Base-by-base conservation (phyloP, 30 jellyfish, hydroid and myxozoan species). In the Nemopilema nomurai region DNA sequence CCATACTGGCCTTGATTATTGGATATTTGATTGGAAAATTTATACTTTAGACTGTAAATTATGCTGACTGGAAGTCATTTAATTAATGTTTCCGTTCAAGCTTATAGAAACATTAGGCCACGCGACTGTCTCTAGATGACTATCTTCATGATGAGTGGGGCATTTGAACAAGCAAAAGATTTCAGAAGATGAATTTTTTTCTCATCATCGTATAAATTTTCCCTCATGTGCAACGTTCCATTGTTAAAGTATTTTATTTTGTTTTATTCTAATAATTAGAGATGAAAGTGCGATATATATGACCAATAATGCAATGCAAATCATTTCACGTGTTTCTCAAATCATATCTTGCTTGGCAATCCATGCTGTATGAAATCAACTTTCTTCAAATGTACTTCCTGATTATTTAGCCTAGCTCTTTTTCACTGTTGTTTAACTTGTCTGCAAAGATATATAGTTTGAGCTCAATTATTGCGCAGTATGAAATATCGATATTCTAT, bases 11-110 rank as follows among this genome's bases (percentile, higher is more conserved):
- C 8, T 52, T 85, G 52, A 74, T 85, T 27, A 71, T 85, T 67
- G 94, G 94, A 62, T 85, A 66, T 67, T 27, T 85, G 78, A 76
- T 85, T 75, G 94, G 88, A 33, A 85, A 85, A 51, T 73, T 85
- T 62, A 29, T 85, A 19, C 27, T 85, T 28, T 75, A 85, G 73
- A 74, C 23, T 4, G 51, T 33, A 49, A 41, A 41, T 41, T 3
- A 13, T 13, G 6, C 13, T 41, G 57, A 41, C 13, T 41, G 57
- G 57, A 41, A 41, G 13, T 41, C 57, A 41, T 41, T 6, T 41
- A 41, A 3, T 3, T 3, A 13, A 13, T 41, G 57, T 41, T 41
- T 41, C 57, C 13, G 57, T 41, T 13, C 57, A 41, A 13, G 57
- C 57, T 41, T 41, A 13, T 41, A 3, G 57, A 3, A 41, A 3